A percentile compares a stretch with the other conserved stretches of the same genome.
Conservation (phyloP, 2,113 vertebrate genomes). For the Myiagra hebetior region DNA sequence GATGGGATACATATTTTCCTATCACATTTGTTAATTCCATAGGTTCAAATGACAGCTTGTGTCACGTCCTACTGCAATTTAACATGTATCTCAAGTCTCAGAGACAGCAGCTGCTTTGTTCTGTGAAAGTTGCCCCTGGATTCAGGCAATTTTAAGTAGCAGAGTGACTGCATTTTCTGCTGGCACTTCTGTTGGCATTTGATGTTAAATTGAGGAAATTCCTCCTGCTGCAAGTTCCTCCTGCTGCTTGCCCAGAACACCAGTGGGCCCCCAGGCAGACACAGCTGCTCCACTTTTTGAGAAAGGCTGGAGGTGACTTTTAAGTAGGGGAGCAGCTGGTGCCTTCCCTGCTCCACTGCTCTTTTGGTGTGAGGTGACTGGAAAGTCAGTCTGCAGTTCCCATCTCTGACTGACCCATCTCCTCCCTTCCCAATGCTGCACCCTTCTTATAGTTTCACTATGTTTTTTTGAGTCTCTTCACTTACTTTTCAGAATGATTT, state of each 20-base stretch:
- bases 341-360: background rate
- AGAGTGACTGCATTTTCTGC: background rate
- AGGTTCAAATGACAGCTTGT: background rate
- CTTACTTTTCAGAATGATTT: background rate
- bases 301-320: background rate
- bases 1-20: background rate
- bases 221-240: background rate
- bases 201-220: background rate
- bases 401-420: background rate
- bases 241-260: background rate
- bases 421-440: background rate
- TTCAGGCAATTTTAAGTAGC: background rate
- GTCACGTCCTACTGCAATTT: background rate
- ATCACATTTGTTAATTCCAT: background rate
- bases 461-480: background rate
- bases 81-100: background rate
- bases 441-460: background rate
- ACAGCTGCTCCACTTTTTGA: background rate
- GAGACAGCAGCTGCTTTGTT: background rate
- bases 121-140: background rate
- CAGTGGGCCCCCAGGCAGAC: background rate
- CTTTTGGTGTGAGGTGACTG: background rate
- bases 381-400: background rate
- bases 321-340: background rate
- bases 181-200: background rate